Conservation (phyloP, 2,888 invertebrate genomes). For the Cyaniris semiargus region DNA sequence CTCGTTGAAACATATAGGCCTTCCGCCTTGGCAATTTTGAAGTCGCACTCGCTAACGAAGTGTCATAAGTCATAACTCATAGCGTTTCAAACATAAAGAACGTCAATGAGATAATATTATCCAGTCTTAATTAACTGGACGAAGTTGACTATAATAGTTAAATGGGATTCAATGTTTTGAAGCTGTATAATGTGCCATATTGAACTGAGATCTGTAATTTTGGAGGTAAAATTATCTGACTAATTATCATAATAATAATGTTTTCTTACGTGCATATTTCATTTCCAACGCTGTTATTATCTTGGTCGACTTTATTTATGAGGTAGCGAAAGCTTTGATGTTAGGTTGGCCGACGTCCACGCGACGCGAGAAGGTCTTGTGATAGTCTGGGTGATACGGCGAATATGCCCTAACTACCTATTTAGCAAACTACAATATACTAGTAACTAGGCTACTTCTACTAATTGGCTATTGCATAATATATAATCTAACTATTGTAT, state of each 20-base stretch:
- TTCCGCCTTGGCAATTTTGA: conserved; percentile 68
- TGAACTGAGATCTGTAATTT: background rate
- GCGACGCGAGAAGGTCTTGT: conserved; percentile 44
- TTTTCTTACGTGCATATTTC: conserved; percentile 38
- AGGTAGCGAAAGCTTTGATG: conserved; percentile 67
- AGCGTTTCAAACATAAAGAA: background rate
- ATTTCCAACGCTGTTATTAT: conserved; percentile 31
- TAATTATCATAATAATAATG: conserved; percentile 29
- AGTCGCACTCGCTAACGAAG: conserved; percentile 59
- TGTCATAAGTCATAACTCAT: conserved; percentile 39
- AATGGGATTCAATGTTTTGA: background rate
- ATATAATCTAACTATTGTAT: background rate
- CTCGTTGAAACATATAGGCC: conserved; percentile 60
- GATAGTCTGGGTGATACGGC: conserved; percentile 2
- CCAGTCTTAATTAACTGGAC: background rate
- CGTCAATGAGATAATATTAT: conserved; percentile 14
- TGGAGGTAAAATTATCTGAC: background rate
- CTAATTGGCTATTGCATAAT: background rate
- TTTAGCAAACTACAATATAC: conserved; percentile 41
- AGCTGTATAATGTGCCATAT: background rate
- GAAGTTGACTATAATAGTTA: background rate
- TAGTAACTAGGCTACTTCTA: background rate
- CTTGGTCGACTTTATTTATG: conserved; percentile 59
- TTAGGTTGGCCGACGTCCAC: conserved; percentile 63
- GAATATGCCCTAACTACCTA: conserved; percentile 39